phyloP scores from a whole-genome alignment of 2,888 invertebrate genomes.

The Andrena hattorfiana region DNA sequence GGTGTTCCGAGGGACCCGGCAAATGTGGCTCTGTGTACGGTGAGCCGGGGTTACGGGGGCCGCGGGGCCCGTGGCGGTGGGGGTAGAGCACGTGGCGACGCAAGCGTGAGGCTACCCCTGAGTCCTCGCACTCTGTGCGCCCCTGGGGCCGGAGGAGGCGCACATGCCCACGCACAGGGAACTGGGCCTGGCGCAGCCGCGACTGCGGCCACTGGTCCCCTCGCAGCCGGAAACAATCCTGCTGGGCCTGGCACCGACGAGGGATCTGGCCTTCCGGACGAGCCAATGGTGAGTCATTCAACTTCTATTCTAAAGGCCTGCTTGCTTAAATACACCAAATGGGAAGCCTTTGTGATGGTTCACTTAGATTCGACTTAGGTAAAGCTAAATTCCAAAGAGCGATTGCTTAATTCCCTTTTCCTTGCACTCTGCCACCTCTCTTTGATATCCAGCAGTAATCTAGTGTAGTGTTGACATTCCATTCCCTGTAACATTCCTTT shows the following conservation, averaged over 20 bases:
- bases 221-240: constrained; percentile 50
- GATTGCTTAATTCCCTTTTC: too few relatives aligned
- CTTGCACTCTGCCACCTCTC: too few relatives aligned
- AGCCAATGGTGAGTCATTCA: constrained; percentile 75
- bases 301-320: too few relatives aligned
- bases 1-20: constrained; percentile 75
- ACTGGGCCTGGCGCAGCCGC: constrained; percentile 49
- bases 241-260: constrained; percentile 59
- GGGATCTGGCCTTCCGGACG: constrained; percentile 75
- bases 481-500: constrained; percentile 28
- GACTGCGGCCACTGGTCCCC: constrained; percentile 55
- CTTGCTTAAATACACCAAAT: too few relatives aligned
- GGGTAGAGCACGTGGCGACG: constrained; percentile 70
- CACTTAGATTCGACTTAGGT: too few relatives aligned
- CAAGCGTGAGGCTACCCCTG: constrained; percentile 78
- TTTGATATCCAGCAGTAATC: too few relatives aligned
- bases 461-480: too few relatives aligned
- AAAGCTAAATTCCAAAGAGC: too few relatives aligned
- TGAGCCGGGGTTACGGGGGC: constrained; percentile 82
- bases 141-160: constrained; percentile 70
- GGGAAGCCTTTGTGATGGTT: too few relatives aligned
- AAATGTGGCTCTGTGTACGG: constrained; percentile 84
- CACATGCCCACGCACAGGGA: constrained; percentile 69
- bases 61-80: constrained; percentile 79
- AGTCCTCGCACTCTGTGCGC: constrained; percentile 78